phyloP scores from a whole-genome alignment of 2,888 invertebrate species.

The Cistogaster globosa region DNA sequence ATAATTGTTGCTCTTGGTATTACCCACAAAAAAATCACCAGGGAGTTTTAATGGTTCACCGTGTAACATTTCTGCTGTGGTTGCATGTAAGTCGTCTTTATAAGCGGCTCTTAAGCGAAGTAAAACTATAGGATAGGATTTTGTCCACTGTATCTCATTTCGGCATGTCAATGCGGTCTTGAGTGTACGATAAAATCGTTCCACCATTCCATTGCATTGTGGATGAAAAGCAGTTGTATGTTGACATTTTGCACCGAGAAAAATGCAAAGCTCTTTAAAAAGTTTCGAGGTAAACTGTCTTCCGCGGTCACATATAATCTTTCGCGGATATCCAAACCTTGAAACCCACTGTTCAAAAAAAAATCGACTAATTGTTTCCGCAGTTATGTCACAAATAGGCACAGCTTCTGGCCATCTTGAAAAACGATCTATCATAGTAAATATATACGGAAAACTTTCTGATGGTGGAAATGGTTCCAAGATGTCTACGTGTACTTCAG shows the following conservation, averaged over 20 bases:
- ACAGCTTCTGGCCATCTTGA: slow-evolving; percentile 8
- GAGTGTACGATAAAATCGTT: neutral
- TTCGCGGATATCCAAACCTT: too few species aligned
- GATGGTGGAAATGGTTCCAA: neutral
- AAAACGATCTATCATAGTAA: neutral
- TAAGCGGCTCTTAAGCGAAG: neutral
- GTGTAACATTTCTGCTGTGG: too few species aligned
- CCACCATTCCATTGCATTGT: neutral
- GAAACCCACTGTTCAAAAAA: neutral
- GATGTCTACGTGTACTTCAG: neutral
- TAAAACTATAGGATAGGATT: neutral
- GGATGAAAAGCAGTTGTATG: neutral
- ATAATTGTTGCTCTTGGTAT: too few species aligned
- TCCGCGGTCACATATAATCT: neutral
- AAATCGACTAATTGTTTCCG: slow-evolving; percentile 14
- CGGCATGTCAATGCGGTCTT: neutral
- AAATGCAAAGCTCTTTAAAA: neutral
- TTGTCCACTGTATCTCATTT: neutral
- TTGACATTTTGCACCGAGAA: neutral
- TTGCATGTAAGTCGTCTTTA: neutral
- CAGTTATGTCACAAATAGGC: slow-evolving; percentile 23
- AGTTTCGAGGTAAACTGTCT: neutral
- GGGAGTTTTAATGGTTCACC: too few species aligned
- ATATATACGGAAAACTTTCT: neutral
- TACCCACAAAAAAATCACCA: too few species aligned